Base-by-base conservation (phyloP, 2,888 invertebrate species). In the Ariolimax columbianus region DNA sequence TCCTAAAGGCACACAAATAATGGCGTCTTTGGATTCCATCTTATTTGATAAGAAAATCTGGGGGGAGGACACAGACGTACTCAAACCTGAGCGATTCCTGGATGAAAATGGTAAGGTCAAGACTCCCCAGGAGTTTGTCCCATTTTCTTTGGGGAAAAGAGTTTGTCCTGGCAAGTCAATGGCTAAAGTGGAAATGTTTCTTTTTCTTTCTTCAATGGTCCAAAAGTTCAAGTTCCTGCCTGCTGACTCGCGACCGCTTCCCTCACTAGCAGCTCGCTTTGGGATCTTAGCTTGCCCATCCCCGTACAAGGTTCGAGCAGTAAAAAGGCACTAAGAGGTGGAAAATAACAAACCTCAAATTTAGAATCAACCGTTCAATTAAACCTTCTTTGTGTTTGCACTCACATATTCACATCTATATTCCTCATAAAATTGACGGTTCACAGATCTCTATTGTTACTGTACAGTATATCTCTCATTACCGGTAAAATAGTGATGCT, bases 51-150 rank as follows among this genome's bases (percentile, higher is more conserved):
- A 87, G 17, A 70, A 72, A 0, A 63, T 87, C 9, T 92, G 90
- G 88, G 66, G 79, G 3, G 86, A 91, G 23, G 91, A 91, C 0
- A 83, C 86, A n/a, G 51, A 26, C 9, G 26, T n/a, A 38, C 92
- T 92, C 82, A 81, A 86, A 14, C 92, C 92, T 11, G 89, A 91
- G 63, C 83, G 91, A 36, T 92, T 91, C 84, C 85, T 92, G 7
- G 86, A 87, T 38, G 81, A 77, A 38, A 85, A 87, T 19, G 89
- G 87, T 26, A 84, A 83, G 47, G 38, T 87, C 30, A 68, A 59
- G 3, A 73, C 81, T 17, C 79, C 73, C 9, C 86, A 87, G n/a
- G 86, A 87, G 51, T 79, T 87, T 43, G 84, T 88, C 33, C 87
- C 89, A 1, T 89, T 89, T 36, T 87, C 87, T 30, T 6, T 70